A percentile compares a stretch with the other conserved stretches of the same genome.
Conservation (phyloP, 2,888 invertebrate genomes). For the Pseudococcus jackbeardsleyi region DNA sequence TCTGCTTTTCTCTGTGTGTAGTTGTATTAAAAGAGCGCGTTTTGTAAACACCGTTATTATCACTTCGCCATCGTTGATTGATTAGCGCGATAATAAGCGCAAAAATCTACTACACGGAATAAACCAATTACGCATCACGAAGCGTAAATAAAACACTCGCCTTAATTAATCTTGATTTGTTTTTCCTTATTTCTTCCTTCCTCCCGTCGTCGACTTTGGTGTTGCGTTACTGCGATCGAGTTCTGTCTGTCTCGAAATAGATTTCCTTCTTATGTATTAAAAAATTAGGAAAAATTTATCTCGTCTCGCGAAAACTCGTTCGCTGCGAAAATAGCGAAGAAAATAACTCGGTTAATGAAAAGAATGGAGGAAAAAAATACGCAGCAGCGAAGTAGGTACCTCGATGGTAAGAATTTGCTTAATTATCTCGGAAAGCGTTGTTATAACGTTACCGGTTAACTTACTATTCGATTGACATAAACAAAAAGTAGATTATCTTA, state of each 20-base stretch:
- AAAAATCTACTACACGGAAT: conserved; percentile 47
- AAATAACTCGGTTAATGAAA: conserved; percentile 31
- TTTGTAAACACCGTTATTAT: conserved; percentile 49
- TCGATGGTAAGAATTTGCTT: conserved; percentile 35
- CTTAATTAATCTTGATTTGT: conserved; percentile 51
- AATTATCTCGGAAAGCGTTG: conserved; percentile 42
- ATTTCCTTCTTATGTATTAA: conserved; percentile 23
- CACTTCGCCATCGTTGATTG: conserved; percentile 52
- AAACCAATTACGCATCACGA: conserved; percentile 54
- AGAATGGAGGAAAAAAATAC: background rate
- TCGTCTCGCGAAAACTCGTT: background rate
- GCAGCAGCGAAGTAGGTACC: background rate
- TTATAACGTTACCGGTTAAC: conserved; percentile 45
- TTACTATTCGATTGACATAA: conserved; percentile 52
- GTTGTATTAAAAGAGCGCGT: background rate
- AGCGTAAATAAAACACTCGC: conserved; percentile 50
- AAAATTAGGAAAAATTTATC: conserved; percentile 39
- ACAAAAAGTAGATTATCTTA: conserved; percentile 50
- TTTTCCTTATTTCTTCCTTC: background rate
- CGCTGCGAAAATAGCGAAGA: background rate
- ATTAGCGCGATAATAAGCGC: conserved; percentile 22
- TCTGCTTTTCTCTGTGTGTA: background rate
- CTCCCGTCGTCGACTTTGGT: background rate
- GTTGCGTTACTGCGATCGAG: background rate
- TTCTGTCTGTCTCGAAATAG: background rate